Evolutionary conservation across 2,797 vertebrate genomes (phyloP).

Genomic region (Eleutherodactylus coqui): DNA sequence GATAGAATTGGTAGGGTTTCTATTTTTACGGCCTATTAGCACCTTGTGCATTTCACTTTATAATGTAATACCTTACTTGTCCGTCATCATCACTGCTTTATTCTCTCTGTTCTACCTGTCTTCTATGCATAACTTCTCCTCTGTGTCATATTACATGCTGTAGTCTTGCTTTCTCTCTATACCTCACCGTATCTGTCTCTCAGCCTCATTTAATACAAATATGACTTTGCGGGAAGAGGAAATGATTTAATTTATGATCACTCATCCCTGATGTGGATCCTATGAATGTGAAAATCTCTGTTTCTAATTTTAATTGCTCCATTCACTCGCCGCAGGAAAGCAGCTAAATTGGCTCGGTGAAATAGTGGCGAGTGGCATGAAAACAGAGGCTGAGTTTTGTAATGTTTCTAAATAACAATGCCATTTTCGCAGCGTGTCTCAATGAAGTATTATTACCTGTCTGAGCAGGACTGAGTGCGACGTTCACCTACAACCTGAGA

Average conservation of each 20-base stretch:
- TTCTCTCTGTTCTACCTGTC: conserved; percentile 12
- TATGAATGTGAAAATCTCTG: conserved; percentile 81
- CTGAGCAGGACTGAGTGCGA: conserved; percentile 33
- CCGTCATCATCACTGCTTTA: conserved; percentile 3
- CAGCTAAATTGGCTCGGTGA: conserved; percentile 81
- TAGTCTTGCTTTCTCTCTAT: conserved; percentile 34
- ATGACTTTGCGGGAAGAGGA: conserved; percentile 75
- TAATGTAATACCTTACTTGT: background rate
- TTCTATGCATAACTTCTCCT: conserved; percentile 29
- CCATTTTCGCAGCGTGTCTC: conserved; percentile 83
- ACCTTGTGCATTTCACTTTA: background rate
- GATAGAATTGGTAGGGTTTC: background rate
- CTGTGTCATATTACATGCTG: conserved; percentile 32
- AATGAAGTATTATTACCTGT: conserved; percentile 80
- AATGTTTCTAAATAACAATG: conserved; percentile 85
- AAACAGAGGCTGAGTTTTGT: conserved; percentile 81
- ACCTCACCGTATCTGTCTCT: conserved; percentile 52
- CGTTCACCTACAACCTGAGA: conserved; percentile 29
- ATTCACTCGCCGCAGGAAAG: conserved; percentile 79
- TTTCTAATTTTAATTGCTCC: conserved; percentile 85
- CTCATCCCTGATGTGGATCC: conserved; percentile 77
- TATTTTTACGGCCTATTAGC: conserved; percentile 1
- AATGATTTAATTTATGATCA: conserved; percentile 83
- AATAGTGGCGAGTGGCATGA: conserved; percentile 82
- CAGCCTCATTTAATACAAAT: conserved; percentile 71